These are phyloP conservation scores for Carabus problematicus DNA, from an alignment of 2,888 invertebrate genomes.

Conservation along the genomic window DNA sequence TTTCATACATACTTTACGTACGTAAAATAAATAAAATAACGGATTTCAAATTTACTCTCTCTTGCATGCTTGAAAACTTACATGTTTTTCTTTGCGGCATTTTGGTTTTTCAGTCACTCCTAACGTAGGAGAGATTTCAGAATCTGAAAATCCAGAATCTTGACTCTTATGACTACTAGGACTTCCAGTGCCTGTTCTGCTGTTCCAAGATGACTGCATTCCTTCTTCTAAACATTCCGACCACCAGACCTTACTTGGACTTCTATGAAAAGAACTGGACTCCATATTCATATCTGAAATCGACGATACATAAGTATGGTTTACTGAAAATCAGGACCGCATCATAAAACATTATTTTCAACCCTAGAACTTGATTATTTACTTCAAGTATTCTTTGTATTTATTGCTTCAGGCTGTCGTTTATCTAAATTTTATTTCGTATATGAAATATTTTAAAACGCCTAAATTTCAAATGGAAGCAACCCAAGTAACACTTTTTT, in stretches of 20 bases:
- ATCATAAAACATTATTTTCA: not conserved
- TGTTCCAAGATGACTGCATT: slow-evolving; percentile 45
- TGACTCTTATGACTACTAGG: slow-evolving; percentile 75
- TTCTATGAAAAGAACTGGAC: slow-evolving; percentile 67
- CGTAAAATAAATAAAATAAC: not conserved
- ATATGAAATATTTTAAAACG: too few relatives aligned
- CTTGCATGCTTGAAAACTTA: not conserved
- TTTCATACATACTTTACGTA: too few relatives aligned
- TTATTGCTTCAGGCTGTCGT: too few relatives aligned
- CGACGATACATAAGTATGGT: too few relatives aligned
- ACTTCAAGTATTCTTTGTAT: too few relatives aligned
- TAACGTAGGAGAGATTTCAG: slow-evolving; percentile 69
- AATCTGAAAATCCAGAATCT: slow-evolving; percentile 83
- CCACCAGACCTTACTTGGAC: slow-evolving; percentile 75
- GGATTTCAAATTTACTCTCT: not conserved
- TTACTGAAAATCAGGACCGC: not conserved
- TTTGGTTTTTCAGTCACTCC: slow-evolving; percentile 49
- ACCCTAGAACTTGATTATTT: too few relatives aligned
- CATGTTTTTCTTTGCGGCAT: slow-evolving; percentile 44
- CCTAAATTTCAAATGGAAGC: too few relatives aligned
- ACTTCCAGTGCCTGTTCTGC: slow-evolving; percentile 58
- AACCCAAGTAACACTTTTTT: too few relatives aligned
- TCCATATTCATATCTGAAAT: slow-evolving; percentile 19
- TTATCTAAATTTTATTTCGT: too few relatives aligned
- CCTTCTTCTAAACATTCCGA: slow-evolving; percentile 54